Percentiles rank a stretch among this genome's conserved stretches.
Evolutionary conservation across 2,113 vertebrate species (phyloP).

Genomic region (Macaca mulatta): DNA sequence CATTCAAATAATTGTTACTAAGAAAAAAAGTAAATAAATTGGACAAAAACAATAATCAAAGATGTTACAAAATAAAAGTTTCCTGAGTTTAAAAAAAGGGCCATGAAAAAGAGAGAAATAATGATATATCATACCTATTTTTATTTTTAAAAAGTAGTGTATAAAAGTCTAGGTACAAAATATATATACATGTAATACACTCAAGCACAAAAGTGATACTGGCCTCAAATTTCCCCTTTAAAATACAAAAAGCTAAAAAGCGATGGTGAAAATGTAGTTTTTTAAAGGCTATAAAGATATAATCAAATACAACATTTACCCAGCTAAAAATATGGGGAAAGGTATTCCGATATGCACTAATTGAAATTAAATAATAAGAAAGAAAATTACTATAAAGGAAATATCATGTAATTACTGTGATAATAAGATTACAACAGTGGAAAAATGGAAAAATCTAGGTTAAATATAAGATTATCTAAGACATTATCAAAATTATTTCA

Average conservation of each 20-base stretch:
- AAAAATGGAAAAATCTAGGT: not conserved
- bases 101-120: not conserved
- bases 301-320: not conserved
- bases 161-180: not conserved
- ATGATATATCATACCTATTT: not conserved
- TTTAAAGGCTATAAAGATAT: not conserved
- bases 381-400: not conserved
- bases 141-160: not conserved
- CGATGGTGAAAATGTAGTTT: not conserved
- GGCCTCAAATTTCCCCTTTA: not conserved
- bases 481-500: constrained; percentile 20
- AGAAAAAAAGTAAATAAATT: not conserved
- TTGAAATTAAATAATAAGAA: not conserved
- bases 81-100: not conserved
- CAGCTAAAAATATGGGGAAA: not conserved
- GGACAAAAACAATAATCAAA: not conserved
- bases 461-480: not conserved
- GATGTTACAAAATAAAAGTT: not conserved
- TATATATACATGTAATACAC: not conserved
- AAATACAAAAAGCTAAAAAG: not conserved
- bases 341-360: not conserved
- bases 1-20: not conserved
- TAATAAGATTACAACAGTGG: not conserved
- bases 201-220: not conserved
- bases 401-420: not conserved